Base-by-base conservation (phyloP, 1,140 invertebrate genomes). In the Drosophila bocqueti region DNA sequence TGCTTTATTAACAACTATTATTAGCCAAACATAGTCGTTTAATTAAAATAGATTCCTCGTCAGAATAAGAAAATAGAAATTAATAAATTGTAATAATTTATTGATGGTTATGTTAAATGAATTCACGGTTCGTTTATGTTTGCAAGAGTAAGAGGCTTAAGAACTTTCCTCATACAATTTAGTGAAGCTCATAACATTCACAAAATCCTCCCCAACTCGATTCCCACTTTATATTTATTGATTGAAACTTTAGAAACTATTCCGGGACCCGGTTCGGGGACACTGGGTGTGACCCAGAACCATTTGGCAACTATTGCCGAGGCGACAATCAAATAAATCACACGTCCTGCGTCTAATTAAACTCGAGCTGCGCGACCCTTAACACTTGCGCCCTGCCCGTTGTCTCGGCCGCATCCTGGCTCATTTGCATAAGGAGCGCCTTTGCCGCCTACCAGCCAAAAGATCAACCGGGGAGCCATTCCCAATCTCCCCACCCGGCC, bases 391-490 rank as follows among this genome's bases (percentile, higher is more conserved):
- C 81, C 72, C 71, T 60, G 59, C 62, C 49, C 65, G 47, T 67
- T 87, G 84, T 77, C 76, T 38, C 40, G 63, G 66, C 60, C 63
- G 26, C 42, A 59, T 38, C 60, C 24, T 46, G 40, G 11, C 29
- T 57, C 65, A 89, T 87, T 87, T 89, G 84, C 85, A 87, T 87
- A 87, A 75, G 84, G 84, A 79, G 59, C 76, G 65, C 72, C 76
- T 68, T 83, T 61, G 62, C 69, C 69, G 83, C 78, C 82, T 81
- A 86, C 84, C 45, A 69, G 64, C 68, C 84, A 60, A 89, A 87
- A 87, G 84, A 87, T 87, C 85, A 87, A 84, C 84, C 55, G 62
- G 84, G 84, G 84, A 87, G 77, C 85, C 78, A 84, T 87, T 89
- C 43, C 45, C 64, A 62, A 13, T 10, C 45, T 16, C 50, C 38